These are phyloP conservation scores for Phocoena sinus DNA, from an alignment of 2,113 vertebrate genomes.

Conservation along the genomic window DNA sequence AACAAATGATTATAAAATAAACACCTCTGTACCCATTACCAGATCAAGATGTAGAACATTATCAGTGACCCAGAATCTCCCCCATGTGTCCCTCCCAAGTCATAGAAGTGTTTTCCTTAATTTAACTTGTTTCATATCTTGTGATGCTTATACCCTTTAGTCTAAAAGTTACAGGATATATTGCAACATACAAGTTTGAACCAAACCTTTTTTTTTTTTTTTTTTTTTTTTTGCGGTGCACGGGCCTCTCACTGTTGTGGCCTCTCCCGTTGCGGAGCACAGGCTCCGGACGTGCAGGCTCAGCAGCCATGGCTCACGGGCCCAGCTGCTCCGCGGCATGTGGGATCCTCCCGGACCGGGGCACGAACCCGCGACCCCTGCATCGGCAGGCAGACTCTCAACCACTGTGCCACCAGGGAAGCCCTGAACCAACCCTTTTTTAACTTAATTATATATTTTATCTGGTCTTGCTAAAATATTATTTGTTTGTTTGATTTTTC, in stretches of 20 bases:
- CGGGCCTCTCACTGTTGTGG: no score
- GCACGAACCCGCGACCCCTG: no score
- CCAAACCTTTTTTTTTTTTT: neutral
- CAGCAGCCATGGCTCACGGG: no score
- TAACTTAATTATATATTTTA: conserved; percentile 27
- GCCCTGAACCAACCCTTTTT: neutral
- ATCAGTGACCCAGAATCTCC: neutral
- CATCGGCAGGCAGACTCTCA: no score
- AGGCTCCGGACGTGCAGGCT: no score
- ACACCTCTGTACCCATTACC: neutral
- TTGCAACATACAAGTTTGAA: neutral
- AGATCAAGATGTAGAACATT: neutral
- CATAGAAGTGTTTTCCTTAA: neutral
- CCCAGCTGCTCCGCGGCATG: no score
- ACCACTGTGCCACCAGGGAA: no score
- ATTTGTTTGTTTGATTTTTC: conserved; percentile 53
- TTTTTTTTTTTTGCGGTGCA: no score
- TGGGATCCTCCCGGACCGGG: no score
- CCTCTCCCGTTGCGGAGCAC: no score
- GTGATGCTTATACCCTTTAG: neutral
- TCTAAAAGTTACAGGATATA: neutral
- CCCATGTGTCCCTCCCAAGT: neutral
- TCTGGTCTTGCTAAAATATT: neutral
- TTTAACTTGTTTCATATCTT: neutral
- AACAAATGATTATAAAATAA: conserved; percentile 20